These are phyloP conservation scores for Thripadectes ignobilis DNA, from an alignment of 2,797 vertebrate species.

Conservation along the genomic window DNA sequence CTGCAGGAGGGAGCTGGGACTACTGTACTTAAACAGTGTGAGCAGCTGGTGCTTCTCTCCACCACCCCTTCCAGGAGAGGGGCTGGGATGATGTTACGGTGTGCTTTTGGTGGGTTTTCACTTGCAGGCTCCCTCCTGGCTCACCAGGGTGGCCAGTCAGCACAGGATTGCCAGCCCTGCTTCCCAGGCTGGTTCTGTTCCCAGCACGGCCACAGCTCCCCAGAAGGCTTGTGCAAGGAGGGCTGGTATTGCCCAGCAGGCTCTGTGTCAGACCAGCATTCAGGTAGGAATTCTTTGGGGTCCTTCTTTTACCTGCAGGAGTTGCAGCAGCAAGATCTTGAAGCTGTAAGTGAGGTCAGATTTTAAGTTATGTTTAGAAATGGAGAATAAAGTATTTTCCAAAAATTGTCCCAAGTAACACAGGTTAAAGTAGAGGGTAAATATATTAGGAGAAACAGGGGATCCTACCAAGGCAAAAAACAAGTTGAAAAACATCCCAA, in stretches of 20 bases:
- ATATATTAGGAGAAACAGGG: neutral
- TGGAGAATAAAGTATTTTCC: neutral
- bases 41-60: neutral
- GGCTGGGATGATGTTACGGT: no score
- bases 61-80: no score
- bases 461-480: neutral
- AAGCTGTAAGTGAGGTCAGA: no score
- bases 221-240: constrained; percentile 77
- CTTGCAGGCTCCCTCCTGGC: constrained; percentile 81
- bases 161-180: constrained; percentile 69
- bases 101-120: neutral
- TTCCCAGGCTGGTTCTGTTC: constrained; percentile 72
- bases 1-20: neutral
- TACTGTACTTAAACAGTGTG: neutral
- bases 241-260: constrained; percentile 90
- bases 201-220: constrained; percentile 70
- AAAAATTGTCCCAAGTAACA: neutral
- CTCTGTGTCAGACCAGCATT: constrained; percentile 74
- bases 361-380: neutral
- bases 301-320: neutral
- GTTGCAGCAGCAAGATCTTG: neutral
- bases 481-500: neutral
- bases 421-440: neutral
- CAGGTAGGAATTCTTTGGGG: constrained; percentile 63
- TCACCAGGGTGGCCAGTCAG: constrained; percentile 70